phyloP scores from a whole-genome alignment of 2,888 invertebrate species.

The Melanargia galathea region DNA sequence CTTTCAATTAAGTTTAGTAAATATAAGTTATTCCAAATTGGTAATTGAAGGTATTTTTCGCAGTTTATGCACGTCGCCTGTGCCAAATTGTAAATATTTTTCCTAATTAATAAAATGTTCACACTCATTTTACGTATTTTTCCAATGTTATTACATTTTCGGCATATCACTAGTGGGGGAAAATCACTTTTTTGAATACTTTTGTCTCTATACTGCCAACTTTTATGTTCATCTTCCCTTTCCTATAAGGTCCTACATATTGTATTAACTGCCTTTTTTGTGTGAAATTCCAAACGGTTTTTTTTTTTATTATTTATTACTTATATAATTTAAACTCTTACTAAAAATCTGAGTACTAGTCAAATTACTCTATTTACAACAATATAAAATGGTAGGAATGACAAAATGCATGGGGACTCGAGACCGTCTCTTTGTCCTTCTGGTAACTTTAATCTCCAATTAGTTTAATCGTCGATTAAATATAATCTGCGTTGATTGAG shows the following conservation, averaged over 20 bases:
- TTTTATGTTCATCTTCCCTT: not conserved
- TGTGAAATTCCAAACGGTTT: not conserved
- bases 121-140: conserved; percentile 49
- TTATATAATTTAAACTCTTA: no score
- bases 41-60: conserved; percentile 52
- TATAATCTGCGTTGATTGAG: no score
- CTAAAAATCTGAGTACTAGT: no score
- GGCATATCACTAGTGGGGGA: conserved; percentile 42
- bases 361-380: no score
- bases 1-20: not conserved
- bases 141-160: conserved; percentile 46
- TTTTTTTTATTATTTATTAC: no score
- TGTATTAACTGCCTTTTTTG: no score
- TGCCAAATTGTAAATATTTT: conserved; percentile 79
- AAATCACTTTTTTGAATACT: conserved; percentile 1
- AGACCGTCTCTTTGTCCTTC: no score
- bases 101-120: conserved; percentile 53
- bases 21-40: conserved; percentile 1
- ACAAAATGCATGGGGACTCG: no score
- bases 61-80: conserved; percentile 68
- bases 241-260: not conserved
- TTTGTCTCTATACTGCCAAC: not conserved
- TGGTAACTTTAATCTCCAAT: no score
- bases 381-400: no score
- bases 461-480: no score